Conservation (phyloP, 2,888 invertebrate genomes). For the Petrolisthes manimaculis region DNA sequence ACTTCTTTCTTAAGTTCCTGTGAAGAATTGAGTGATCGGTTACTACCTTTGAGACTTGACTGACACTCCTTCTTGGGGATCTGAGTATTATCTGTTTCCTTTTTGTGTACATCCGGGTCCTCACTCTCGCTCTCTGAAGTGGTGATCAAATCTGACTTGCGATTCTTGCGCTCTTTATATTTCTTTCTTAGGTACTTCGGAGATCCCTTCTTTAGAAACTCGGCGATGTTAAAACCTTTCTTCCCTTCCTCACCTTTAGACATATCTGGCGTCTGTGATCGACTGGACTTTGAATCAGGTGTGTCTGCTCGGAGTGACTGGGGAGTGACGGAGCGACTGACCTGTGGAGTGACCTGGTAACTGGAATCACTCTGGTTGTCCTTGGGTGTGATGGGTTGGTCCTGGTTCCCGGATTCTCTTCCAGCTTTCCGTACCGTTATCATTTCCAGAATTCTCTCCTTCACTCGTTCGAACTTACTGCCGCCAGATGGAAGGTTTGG, state of each 20-base stretch:
- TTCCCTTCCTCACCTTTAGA: constrained; percentile 49
- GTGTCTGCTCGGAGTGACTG: constrained; percentile 43
- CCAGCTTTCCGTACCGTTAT: constrained; percentile 34
- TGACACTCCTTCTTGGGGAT: constrained; percentile 40
- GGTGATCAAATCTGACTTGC: constrained; percentile 53
- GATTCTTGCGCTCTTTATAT: constrained; percentile 50
- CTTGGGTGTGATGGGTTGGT: constrained; percentile 27
- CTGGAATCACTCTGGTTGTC: constrained; percentile 32
- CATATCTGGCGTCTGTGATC: constrained; percentile 40
- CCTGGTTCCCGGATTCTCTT: constrained; percentile 26
- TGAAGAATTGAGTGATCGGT: constrained; percentile 33
- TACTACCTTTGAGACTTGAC: constrained; percentile 59
- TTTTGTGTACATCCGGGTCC: constrained; percentile 39
- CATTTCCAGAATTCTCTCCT: constrained; percentile 59
- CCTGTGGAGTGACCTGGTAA: constrained; percentile 37
- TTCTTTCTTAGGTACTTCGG: constrained; percentile 62
- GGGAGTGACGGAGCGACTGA: constrained; percentile 11
- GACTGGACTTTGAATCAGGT: constrained; percentile 42
- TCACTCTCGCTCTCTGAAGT: constrained; percentile 57
- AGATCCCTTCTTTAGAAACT: constrained; percentile 63
- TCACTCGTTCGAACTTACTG: constrained; percentile 59
- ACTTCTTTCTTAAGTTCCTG: constrained; percentile 63
- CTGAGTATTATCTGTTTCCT: constrained; percentile 11
- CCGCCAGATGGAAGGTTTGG: constrained; percentile 15
- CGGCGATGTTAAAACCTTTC: constrained; percentile 57